A percentile compares a stretch with the other conserved stretches of the same genome.
phyloP scores from a whole-genome alignment of 2,797 vertebrate genomes.

The Cirrhinus mrigala region DNA sequence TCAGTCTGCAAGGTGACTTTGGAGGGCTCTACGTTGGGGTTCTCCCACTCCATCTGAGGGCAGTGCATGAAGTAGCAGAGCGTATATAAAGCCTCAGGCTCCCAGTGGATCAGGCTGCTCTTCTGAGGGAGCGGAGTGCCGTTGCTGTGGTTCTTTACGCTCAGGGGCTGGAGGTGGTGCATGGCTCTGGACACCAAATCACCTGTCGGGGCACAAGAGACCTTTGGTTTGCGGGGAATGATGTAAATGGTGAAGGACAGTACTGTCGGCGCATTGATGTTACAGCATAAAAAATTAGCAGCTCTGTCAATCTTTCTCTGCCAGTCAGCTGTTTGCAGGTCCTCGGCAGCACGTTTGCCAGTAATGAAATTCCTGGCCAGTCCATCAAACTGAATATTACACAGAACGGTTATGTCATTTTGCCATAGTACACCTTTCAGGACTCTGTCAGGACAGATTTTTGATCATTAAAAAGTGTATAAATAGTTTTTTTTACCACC shows the following conservation, averaged over 20 bases:
- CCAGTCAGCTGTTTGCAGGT: constrained; percentile 33
- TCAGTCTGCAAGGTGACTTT: constrained; percentile 93
- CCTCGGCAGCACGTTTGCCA: neutral
- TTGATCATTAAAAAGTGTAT: neutral
- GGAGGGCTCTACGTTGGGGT: constrained; percentile 93
- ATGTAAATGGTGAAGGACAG: constrained; percentile 42
- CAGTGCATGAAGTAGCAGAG: constrained; percentile 99
- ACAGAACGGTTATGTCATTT: constrained; percentile 16
- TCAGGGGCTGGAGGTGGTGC: constrained; percentile 94
- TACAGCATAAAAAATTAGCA: constrained; percentile 31
- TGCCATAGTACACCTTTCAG: constrained; percentile 2
- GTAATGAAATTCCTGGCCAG: constrained; percentile 43
- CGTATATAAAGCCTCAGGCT: constrained; percentile 94
- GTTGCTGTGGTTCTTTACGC: constrained; percentile 88
- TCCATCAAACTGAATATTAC: constrained; percentile 44
- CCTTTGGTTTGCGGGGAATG: constrained; percentile 23
- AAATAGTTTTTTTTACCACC: too few relatives aligned
- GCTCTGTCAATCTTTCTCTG: constrained; percentile 20
- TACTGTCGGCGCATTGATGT: constrained; percentile 17
- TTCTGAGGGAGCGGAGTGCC: constrained; percentile 92
- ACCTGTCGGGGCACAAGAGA: constrained; percentile 76
- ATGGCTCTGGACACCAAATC: constrained; percentile 95
- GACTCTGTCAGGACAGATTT: neutral
- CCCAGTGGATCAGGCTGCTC: constrained; percentile 89
- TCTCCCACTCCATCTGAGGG: constrained; percentile 97